Conservation (phyloP, 2,113 vertebrate species). For the Aegithalos caudatus region DNA sequence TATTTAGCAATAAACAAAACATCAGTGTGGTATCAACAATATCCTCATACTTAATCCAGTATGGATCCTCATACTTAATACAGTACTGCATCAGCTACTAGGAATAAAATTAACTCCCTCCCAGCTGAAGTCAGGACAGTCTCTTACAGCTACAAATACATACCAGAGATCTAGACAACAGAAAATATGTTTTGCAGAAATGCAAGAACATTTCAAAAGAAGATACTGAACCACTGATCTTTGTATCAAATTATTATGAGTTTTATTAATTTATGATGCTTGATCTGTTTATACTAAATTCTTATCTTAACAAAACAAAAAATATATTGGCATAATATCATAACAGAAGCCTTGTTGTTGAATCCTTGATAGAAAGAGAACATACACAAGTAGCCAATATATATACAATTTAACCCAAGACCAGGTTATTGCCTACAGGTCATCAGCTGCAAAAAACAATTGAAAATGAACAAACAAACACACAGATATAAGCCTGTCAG, state of each 20-base stretch:
- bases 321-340: background rate
- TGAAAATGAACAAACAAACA: background rate
- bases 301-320: background rate
- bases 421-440: background rate
- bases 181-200: background rate
- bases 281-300: background rate
- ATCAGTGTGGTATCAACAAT: background rate
- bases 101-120: background rate
- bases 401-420: background rate
- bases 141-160: background rate
- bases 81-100: background rate
- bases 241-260: background rate
- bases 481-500: background rate
- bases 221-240: background rate
- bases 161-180: background rate
- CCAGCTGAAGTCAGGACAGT: background rate
- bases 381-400: background rate
- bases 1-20: background rate
- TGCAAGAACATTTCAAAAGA: background rate
- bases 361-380: background rate
- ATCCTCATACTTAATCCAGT: background rate
- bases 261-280: background rate
- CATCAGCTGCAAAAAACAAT: background rate
- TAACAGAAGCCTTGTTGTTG: background rate
- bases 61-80: too few relatives aligned